Conservation (phyloP, 1,140 invertebrate species). For the Heliothis subflexa region DNA sequence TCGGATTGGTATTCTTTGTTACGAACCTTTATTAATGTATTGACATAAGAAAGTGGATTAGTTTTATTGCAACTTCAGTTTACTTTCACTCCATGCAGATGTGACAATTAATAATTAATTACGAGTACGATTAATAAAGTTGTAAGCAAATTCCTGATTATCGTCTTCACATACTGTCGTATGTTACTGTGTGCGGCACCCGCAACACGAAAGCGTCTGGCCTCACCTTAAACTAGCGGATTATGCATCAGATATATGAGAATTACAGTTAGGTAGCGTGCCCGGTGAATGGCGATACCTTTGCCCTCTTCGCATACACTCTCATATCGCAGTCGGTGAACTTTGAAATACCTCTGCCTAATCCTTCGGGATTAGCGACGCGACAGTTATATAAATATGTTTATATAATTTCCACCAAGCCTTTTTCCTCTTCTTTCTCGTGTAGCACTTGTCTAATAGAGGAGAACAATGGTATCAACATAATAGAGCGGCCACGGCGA, state of each 20-base stretch:
- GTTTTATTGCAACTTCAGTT: too few relatives aligned
- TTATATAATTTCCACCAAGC: background rate
- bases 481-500: slow-evolving; percentile 62
- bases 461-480: slow-evolving; percentile 63
- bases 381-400: slow-evolving; percentile 16
- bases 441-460: slow-evolving; percentile 38
- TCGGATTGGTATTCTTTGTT: too few relatives aligned
- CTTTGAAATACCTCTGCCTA: slow-evolving; percentile 23
- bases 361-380: slow-evolving; percentile 7
- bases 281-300: slow-evolving; percentile 27
- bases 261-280: slow-evolving; percentile 25
- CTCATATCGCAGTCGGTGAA: slow-evolving; percentile 25
- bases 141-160: too few relatives aligned
- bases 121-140: too few relatives aligned
- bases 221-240: background rate
- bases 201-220: background rate
- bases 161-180: too few relatives aligned
- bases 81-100: too few relatives aligned
- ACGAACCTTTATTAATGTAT: too few relatives aligned
- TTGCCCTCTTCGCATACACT: slow-evolving; percentile 32
- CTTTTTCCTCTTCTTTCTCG: slow-evolving; percentile 36
- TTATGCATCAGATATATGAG: slow-evolving; percentile 28
- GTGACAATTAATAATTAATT: too few relatives aligned
- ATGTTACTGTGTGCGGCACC: background rate
- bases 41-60: too few relatives aligned